phyloP scores from a whole-genome alignment of 1,140 invertebrate species.

The Drosophila athabasca region DNA sequence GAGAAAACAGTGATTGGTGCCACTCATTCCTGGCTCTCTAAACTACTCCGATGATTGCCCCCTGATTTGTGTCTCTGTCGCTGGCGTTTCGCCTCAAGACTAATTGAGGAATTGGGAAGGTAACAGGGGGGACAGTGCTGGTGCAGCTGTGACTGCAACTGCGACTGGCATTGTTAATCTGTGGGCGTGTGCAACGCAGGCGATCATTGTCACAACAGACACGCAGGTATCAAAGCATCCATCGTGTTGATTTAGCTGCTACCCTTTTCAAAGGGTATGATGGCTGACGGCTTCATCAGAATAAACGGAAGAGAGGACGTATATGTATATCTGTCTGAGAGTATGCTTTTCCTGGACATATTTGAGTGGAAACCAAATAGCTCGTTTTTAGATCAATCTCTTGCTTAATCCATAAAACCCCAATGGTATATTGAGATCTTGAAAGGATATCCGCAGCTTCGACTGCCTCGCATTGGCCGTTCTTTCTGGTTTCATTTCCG shows the following conservation, averaged over 20 bases:
- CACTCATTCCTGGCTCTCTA: not conserved
- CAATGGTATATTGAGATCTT: too few relatives aligned
- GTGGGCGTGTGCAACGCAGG: slow-evolving; percentile 70
- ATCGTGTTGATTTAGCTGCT: slow-evolving; percentile 65
- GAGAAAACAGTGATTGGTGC: too few relatives aligned
- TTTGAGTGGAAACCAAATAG: too few relatives aligned
- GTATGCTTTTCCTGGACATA: too few relatives aligned
- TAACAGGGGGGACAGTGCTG: slow-evolving; percentile 2
- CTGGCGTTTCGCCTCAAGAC: slow-evolving; percentile 36
- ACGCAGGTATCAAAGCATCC: slow-evolving; percentile 79
- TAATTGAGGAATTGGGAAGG: slow-evolving; percentile 67
- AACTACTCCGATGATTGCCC: not conserved
- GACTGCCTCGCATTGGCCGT: too few relatives aligned
- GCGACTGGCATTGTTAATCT: slow-evolving; percentile 8
- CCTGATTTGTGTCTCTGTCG: slow-evolving; percentile 18
- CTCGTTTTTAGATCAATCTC: too few relatives aligned
- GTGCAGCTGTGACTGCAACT: not conserved
- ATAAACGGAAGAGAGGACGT: too few relatives aligned
- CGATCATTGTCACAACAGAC: slow-evolving; percentile 73
- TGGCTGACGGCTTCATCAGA: too few relatives aligned
- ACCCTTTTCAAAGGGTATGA: not conserved
- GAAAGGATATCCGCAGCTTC: too few relatives aligned
- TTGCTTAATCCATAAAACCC: too few relatives aligned
- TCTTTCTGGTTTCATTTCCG: too few relatives aligned
- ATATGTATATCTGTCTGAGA: too few relatives aligned